Evolutionary conservation across 2,888 invertebrate genomes (phyloP), one percentile per base, ranked within the genome.

Genomic region (Parnassius smintheus): DNA sequence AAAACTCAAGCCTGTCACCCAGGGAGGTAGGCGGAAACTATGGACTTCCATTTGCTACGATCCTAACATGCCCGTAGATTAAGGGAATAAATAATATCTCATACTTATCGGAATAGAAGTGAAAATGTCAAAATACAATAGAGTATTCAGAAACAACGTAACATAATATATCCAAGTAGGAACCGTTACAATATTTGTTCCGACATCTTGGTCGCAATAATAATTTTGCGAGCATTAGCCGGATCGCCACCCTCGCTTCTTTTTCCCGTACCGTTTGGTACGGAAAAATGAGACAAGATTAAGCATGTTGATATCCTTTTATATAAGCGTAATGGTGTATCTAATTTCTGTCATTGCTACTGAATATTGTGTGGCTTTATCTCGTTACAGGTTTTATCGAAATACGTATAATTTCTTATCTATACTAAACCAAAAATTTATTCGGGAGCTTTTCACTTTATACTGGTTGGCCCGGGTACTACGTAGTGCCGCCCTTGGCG

Each of bases 171-270:
- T 18, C 49, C 49, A 25, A 11, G 4, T 22, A 25, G 11, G 4
- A 70, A 78, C 75, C 75, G 75, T 74, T 74, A 72, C 66, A 68
- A 68, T 76, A 82, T 82, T 81, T 75, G 75, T 82, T 80, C 79
- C 81, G 77, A 76, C 80, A 72, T 80, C 85, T 85, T 78, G 75
- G 75, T 77, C 77, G 75, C 81, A 78, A 81, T 82, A 82, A 85
- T 82, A 85, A 79, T 77, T 82, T 81, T 74, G 76, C 72, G 74
- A 75, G 76, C 80, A 84, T 87, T 83, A 86, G 73, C 70, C 82
- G 81, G 74, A 72, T 77, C 78, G 72, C 76, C 82, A 76, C 84
- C 86, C 86, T 74, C 79, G 74, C 70, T 74, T 75, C 76, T 73
- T 76, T 75, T 70, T 70, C 69, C 72, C 72, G 71, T 68, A 69